Evolutionary conservation across 2,888 invertebrate genomes (phyloP), one percentile per base, ranked within the genome.

Genomic region (Amblyjoppa proteus): DNA sequence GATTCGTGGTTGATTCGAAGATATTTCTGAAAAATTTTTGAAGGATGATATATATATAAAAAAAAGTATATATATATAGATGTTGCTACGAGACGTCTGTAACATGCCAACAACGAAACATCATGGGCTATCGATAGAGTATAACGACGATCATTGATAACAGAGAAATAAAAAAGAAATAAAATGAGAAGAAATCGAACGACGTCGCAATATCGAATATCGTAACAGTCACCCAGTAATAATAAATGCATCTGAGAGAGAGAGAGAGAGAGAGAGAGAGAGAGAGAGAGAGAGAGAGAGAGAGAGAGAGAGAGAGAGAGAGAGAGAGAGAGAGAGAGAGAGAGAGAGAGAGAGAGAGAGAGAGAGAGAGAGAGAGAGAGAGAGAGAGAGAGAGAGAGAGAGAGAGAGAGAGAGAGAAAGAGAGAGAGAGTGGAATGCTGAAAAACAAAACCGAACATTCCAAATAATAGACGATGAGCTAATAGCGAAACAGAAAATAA

Each of bases 31-130:
- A 34, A 81, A 41, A 41, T 51, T 51, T 61, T 56, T 51, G 87
- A 76, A 83, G 56, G 77, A 80, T 66, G 76, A 76, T 51, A 56
- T 38, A 70, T 56, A 13, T 53, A 74, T 66, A 53, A 77, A 76
- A 49, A 25, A 79, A 77, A 78, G 20, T 38, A 79, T 58, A 70
- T 64, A 83, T 64, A 79, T 66, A 73, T 56, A 83, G 73, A 58
- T 69, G 77, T 74, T 83, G 81, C 88, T 88, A 89, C 87, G 85
- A 87, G 85, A 85, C 87, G 83, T 89, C 87, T 86, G 86, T 78
- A 86, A 81, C 89, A 89, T 89, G 89, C 89, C 88, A 87, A 87
- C 73, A 84, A 84, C 84, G 81, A 85, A 81, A 85, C 68, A 83
- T 78, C 74, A 79, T 83, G 84, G 81, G 82, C 84, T 73, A 87